Conservation (phyloP, 2,797 vertebrate genomes). For the Lacerta bilineata region DNA sequence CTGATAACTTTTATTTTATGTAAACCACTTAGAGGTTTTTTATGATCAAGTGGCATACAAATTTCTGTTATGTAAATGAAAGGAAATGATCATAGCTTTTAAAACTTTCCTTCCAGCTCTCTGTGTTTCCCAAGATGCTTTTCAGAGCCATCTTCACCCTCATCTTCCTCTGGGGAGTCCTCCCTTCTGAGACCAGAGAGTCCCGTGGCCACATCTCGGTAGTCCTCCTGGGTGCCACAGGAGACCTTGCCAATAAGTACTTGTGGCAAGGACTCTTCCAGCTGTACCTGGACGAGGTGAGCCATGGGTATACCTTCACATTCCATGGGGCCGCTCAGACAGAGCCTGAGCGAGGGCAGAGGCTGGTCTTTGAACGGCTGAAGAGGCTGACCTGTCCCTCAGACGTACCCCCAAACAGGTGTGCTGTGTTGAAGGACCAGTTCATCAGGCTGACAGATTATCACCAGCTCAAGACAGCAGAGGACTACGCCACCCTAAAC, state of each 20-base stretch:
- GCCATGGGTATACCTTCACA: constrained; percentile 87
- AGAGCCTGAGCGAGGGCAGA: constrained; percentile 77
- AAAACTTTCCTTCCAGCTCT: constrained; percentile 24
- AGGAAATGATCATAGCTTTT: too few species aligned
- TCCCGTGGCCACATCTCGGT: constrained; percentile 88
- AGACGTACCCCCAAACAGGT: constrained; percentile 78
- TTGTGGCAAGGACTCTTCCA: constrained; percentile 96
- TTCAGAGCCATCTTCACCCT: constrained; percentile 27
- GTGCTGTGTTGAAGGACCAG: constrained; percentile 89
- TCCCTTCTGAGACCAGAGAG: constrained; percentile 55
- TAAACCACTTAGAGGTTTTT: too few species aligned
- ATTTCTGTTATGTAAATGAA: too few species aligned
- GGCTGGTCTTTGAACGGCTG: constrained; percentile 85
- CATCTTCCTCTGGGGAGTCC: constrained; percentile 64
- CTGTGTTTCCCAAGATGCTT: constrained; percentile 67
- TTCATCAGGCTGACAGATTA: constrained; percentile 90
- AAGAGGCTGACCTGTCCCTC: constrained; percentile 85
- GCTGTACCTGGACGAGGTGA: constrained; percentile 87
- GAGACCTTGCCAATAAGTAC: constrained; percentile 95
- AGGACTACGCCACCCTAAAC: constrained; percentile 86
- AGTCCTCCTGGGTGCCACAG: constrained; percentile 91
- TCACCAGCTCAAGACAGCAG: constrained; percentile 81
- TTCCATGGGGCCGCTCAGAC: constrained; percentile 89
- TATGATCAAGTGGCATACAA: too few species aligned
- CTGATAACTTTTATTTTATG: too few species aligned